These are phyloP conservation scores for Apaloderma vittatum DNA, from an alignment of 2,113 vertebrate genomes.

Conservation along the genomic window DNA sequence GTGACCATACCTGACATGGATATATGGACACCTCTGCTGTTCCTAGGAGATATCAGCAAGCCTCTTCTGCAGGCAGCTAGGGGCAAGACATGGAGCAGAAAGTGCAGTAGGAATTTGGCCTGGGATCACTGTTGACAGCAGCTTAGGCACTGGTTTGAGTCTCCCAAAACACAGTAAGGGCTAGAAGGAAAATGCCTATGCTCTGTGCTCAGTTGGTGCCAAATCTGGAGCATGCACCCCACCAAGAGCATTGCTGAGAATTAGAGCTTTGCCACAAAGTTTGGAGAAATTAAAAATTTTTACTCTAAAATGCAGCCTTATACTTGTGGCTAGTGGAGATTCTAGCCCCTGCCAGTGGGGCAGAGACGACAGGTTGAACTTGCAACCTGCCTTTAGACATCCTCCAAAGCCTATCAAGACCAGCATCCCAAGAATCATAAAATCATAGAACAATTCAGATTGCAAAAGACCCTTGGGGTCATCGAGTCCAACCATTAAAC, in stretches of 20 bases:
- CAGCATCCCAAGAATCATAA: background rate
- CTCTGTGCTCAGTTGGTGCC: background rate
- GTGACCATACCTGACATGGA: background rate
- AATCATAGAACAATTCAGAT: too few species aligned
- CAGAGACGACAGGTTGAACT: background rate
- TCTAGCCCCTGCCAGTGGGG: background rate
- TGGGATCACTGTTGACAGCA: background rate
- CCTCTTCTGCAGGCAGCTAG: background rate
- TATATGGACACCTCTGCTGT: background rate
- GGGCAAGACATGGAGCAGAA: background rate
- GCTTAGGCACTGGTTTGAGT: background rate
- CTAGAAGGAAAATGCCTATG: background rate
- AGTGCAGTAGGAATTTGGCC: background rate
- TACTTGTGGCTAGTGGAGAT: background rate
- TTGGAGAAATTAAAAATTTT: background rate
- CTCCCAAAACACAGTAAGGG: background rate
- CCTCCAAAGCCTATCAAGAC: background rate
- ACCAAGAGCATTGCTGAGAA: background rate
- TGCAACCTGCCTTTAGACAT: background rate
- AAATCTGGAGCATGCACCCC: background rate
- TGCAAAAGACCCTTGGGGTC: too few species aligned
- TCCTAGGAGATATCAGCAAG: background rate
- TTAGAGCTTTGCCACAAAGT: background rate
- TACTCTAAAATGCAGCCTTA: background rate
- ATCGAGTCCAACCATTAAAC: too few species aligned